Conservation (phyloP, 2,113 vertebrate genomes). For the Calypte anna region DNA sequence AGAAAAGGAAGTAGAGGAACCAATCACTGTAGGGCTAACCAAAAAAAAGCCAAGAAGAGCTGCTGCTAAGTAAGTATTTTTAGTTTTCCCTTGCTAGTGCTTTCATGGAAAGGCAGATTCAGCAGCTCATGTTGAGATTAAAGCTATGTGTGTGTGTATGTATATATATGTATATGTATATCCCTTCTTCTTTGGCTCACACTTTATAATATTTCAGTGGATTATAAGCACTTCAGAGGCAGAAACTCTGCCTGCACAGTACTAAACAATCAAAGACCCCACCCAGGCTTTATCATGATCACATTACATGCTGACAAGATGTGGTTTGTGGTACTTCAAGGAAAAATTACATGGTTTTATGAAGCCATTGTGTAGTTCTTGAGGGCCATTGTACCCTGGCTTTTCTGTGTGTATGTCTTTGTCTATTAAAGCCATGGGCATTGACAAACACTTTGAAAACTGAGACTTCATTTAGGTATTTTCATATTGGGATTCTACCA, state of each 20-base stretch:
- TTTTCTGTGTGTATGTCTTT: not conserved
- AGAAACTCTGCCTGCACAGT: not conserved
- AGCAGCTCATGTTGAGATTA: not conserved
- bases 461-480: not conserved
- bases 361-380: not conserved
- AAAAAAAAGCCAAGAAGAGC: conserved; percentile 86
- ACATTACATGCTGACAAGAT: not conserved
- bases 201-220: not conserved
- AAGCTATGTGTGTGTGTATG: not conserved
- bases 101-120: not conserved
- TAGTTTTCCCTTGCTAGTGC: not conserved
- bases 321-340: not conserved
- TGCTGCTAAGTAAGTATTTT: conserved; percentile 87
- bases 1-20: conserved; percentile 64
- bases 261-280: not conserved
- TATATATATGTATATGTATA: not conserved
- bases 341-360: not conserved
- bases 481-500: not conserved
- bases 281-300: not conserved
- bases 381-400: not conserved
- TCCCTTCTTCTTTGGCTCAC: not conserved
- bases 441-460: not conserved
- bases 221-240: not conserved
- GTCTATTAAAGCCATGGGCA: not conserved
- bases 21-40: conserved; percentile 46